Base-by-base conservation (phyloP, 1,140 invertebrate species). In the Cotesia glomerata region DNA sequence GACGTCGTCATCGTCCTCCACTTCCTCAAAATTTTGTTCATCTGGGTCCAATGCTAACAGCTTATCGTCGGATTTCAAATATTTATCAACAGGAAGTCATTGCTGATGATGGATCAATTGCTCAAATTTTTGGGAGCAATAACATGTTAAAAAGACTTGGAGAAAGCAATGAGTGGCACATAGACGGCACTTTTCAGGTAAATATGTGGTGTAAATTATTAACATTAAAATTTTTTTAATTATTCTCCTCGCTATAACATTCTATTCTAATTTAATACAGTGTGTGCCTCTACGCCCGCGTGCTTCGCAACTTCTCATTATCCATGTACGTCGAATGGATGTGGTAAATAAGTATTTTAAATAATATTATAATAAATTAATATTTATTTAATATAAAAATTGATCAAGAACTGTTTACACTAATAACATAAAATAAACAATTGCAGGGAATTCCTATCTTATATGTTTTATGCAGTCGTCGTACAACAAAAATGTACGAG, bases 341-440 rank as follows among this genome's bases (percentile, higher is more conserved):
- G 14, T 61, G 58, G 58, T 61, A 61, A 56, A 61, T 61, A 26
- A n/a, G n/a, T n/a, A n/a, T n/a, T n/a, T n/a, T n/a, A n/a, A n/a
- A n/a, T n/a, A n/a, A n/a, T n/a, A n/a, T n/a, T n/a, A n/a, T n/a
- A n/a, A n/a, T n/a, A n/a, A n/a, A n/a, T n/a, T n/a, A n/a, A n/a
- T n/a, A n/a, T n/a, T n/a, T n/a, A n/a, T n/a, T n/a, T n/a, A n/a
- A n/a, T n/a, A n/a, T n/a, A n/a, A n/a, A n/a, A n/a, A n/a, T n/a
- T n/a, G n/a, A n/a, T n/a, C n/a, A n/a, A n/a, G n/a, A n/a, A n/a
- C n/a, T n/a, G n/a, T n/a, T n/a, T n/a, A n/a, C n/a, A n/a, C n/a
- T n/a, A n/a, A n/a, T n/a, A n/a, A n/a, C n/a, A n/a, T n/a, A n/a
- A n/a, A n/a, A n/a, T n/a, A n/a, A n/a, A n/a, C n/a, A n/a, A 61